A percentile compares a stretch with the other conserved stretches of the same genome.
These are phyloP conservation scores for Nilaparvata lugens DNA, from an alignment of 1,140 invertebrate genomes.

Conservation along the genomic window DNA sequence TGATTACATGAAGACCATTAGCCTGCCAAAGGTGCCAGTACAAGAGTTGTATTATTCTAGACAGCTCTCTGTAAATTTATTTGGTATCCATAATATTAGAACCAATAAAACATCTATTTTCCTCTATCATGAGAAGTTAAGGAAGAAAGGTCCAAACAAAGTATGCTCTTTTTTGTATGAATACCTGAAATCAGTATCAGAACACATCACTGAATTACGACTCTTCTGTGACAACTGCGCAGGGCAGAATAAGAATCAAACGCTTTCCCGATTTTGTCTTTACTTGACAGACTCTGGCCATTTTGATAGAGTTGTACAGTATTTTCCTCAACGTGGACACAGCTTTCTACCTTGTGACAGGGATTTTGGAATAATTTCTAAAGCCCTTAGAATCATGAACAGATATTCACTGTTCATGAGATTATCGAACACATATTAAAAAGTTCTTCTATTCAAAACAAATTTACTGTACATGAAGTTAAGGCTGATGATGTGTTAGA, in stretches of 20 bases:
- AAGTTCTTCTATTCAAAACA: background rate
- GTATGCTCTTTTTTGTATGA: conserved; percentile 26
- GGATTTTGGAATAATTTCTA: too few species aligned
- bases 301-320: conserved; percentile 22
- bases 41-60: conserved; percentile 25
- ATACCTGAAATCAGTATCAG: conserved; percentile 15
- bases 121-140: conserved; percentile 26
- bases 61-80: conserved; percentile 28
- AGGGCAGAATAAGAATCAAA: conserved; percentile 22
- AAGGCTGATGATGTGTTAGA: background rate
- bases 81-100: conserved; percentile 28
- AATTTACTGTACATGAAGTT: background rate
- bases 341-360: too few species aligned
- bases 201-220: background rate
- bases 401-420: background rate
- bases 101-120: conserved; percentile 21
- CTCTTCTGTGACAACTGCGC: conserved; percentile 18
- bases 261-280: conserved; percentile 15
- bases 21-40: conserved; percentile 21
- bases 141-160: conserved; percentile 25
- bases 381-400: background rate
- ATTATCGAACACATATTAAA: background rate
- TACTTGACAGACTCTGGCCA: conserved; percentile 7
- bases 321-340: conserved; percentile 26
- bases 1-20: too few species aligned